Conservation (phyloP, 2,888 invertebrate genomes). For the Acronicta aceris region DNA sequence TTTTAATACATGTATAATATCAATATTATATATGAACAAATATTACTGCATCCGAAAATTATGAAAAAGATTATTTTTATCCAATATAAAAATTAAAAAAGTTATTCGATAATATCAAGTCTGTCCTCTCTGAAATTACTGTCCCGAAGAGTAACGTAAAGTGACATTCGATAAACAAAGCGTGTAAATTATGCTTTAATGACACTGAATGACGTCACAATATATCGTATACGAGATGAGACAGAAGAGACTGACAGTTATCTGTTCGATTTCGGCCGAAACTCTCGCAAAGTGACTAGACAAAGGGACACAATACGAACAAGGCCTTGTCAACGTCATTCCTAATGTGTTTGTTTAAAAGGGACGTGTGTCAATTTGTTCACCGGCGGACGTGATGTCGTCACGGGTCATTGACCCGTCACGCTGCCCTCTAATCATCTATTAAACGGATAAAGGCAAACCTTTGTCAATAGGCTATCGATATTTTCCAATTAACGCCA, state of each 20-base stretch:
- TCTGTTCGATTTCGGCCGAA: slow-evolving; percentile 6
- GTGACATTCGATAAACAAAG: neutral
- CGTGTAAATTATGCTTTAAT: neutral
- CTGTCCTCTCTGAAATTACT: no score
- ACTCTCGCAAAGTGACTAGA: slow-evolving; percentile 21
- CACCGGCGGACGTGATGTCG: slow-evolving; percentile 54
- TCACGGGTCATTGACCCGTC: slow-evolving; percentile 52
- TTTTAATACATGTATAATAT: neutral
- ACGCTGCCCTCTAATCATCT: slow-evolving; percentile 51
- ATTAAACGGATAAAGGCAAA: slow-evolving; percentile 58
- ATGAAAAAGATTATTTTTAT: no score
- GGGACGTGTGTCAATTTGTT: slow-evolving; percentile 70
- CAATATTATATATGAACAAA: no score
- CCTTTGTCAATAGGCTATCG: slow-evolving; percentile 63
- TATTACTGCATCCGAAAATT: no score
- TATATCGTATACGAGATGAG: neutral
- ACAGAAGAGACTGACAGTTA: neutral
- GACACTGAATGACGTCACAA: neutral
- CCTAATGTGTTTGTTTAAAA: slow-evolving; percentile 63
- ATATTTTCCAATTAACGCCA: slow-evolving; percentile 61
- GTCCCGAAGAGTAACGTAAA: no score
- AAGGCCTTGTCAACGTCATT: slow-evolving; percentile 39
- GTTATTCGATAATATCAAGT: no score
- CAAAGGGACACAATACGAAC: slow-evolving; percentile 35
- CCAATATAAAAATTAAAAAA: no score